Conservation (phyloP, 1,140 invertebrate genomes). For the Sipha flava region DNA sequence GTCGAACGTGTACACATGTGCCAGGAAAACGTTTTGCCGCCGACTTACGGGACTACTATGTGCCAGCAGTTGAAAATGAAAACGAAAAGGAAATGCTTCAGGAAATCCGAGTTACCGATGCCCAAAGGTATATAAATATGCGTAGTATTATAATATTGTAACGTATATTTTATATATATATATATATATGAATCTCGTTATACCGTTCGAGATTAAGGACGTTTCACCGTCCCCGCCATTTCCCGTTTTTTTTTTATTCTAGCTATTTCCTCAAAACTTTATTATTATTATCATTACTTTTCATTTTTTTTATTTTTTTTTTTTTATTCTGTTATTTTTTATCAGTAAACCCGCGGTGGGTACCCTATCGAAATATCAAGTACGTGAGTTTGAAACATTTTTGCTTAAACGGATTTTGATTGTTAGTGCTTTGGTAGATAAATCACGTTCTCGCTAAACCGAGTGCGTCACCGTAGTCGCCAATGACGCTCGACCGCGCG, state of each 20-base stretch:
- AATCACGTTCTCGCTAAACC: constrained; percentile 9
- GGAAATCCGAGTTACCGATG: constrained; percentile 6
- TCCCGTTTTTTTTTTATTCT: neutral
- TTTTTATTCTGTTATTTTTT: neutral
- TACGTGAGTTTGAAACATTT: constrained; percentile 21
- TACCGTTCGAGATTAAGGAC: neutral
- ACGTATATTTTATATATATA: too few species aligned
- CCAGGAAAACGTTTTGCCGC: neutral
- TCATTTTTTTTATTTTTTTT: too few species aligned
- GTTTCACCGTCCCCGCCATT: too few species aligned
- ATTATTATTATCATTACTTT: neutral
- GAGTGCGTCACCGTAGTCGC: neutral
- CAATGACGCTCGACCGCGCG: neutral
- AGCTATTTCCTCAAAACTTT: neutral
- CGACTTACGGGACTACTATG: neutral
- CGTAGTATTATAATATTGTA: neutral
- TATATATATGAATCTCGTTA: too few species aligned
- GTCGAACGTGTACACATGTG: neutral
- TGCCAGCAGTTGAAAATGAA: constrained; percentile 18
- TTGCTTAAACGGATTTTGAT: constrained; percentile 23
- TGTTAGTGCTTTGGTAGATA: constrained; percentile 8
- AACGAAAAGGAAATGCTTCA: constrained; percentile 12
- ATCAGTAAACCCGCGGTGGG: neutral
- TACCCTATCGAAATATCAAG: neutral
- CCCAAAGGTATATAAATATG: neutral